Percentiles rank a stretch among this genome's conserved stretches.
phyloP scores from a whole-genome alignment of 2,888 invertebrate species.

The Venusia cambrica region DNA sequence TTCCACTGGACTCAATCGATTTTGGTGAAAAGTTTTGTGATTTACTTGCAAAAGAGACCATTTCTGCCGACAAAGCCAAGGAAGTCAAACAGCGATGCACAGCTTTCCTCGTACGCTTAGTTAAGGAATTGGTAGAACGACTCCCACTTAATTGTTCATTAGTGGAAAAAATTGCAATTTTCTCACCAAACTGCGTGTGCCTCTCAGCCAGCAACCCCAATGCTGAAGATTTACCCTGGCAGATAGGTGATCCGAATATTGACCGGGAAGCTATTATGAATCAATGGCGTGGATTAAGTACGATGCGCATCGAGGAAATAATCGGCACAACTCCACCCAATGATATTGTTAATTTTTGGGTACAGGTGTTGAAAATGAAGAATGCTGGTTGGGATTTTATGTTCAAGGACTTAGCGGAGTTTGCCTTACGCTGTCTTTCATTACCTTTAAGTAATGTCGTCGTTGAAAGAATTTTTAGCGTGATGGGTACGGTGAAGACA shows the following conservation, averaged over 20 bases:
- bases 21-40: constrained; percentile 26
- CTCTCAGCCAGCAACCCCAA: constrained; percentile 20
- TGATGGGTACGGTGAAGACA: too few relatives aligned
- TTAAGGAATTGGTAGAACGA: constrained; percentile 24
- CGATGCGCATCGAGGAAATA: constrained; percentile 24
- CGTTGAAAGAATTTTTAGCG: constrained; percentile 25
- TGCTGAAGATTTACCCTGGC: constrained; percentile 25
- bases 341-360: constrained; percentile 23
- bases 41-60: constrained; percentile 22
- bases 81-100: constrained; percentile 27
- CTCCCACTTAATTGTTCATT: constrained; percentile 23
- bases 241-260: constrained; percentile 25
- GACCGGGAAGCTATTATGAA: constrained; percentile 23
- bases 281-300: constrained; percentile 22
- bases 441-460: constrained; percentile 28
- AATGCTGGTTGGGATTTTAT: constrained; percentile 25
- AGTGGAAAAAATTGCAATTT: constrained; percentile 23
- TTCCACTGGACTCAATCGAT: constrained; percentile 25
- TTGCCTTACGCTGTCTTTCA: too few relatives aligned
- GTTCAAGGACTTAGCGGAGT: constrained; percentile 20
- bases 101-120: constrained; percentile 24
- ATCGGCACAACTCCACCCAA: constrained; percentile 21
- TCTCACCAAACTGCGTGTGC: constrained; percentile 18
- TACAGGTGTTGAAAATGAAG: constrained; percentile 24
- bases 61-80: constrained; percentile 26